Evolutionary conservation across 2,113 vertebrate genomes (phyloP), one percentile per base, ranked within the genome.

Genomic region (Corythornis cristatus): DNA sequence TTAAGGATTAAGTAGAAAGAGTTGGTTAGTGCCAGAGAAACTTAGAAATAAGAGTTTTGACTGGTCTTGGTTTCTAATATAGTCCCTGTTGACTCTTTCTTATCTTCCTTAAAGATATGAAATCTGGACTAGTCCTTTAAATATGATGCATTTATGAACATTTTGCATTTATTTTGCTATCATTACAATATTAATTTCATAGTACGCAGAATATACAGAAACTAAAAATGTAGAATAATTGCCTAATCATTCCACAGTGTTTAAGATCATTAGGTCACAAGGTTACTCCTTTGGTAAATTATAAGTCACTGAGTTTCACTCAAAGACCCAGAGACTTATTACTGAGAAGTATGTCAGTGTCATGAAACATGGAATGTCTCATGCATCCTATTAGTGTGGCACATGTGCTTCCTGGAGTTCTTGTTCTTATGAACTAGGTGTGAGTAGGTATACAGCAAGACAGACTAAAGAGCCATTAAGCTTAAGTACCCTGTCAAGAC

Each of bases 391-490:
- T 9, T 21, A 3, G 3, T 2, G 9, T 29, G 23, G 20, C 6
- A 45, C 0, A 0, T 17, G 12, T 58, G 15, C 11, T 86, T 8
- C 7, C 18, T 33, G 31, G 42, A 80, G 54, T 50, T 76, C 22
- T 20, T 45, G 8, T 56, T 88, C 26, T 64, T 2, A 0, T 23
- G 37, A 28, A 21, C 22, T 29, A 29, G 6, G 12, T 28, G 5
- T 17, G 20, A 58, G 16, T 2, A 81, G 37, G 10, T 6, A 50
- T 3, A 2, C 3, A 57, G 2, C 3, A 76, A 40, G 78, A 50
- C 20, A 82, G 3, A 61, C 4, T 20, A 28, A 57, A 80, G 12
- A 6, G 7, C 5, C 2, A 2, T 7, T 46, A 40, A 28, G 3
- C 0, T 3, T n/a, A 48, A 79, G 4, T 21, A 1, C 7, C 6